phyloP scores from a whole-genome alignment of 2,113 vertebrate species.

The Stictonetta naevosa region DNA sequence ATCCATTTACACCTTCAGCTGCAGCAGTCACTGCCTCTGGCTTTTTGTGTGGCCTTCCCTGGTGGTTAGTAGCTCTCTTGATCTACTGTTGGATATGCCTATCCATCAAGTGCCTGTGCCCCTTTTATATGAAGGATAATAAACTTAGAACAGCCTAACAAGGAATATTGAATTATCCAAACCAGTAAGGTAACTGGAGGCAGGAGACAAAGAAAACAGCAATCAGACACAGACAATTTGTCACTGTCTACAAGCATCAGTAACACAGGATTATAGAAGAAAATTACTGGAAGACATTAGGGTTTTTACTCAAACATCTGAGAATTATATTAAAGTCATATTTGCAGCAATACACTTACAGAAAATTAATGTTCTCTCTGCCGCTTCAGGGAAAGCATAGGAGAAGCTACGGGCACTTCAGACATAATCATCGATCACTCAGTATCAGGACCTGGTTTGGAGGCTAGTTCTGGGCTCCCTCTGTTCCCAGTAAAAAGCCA shows the following conservation, averaged over 20 bases:
- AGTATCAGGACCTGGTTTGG: slow-evolving; percentile 10
- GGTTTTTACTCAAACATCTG: slow-evolving; percentile 64
- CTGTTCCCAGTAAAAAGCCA: slow-evolving; percentile 18
- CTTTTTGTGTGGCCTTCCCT: neutral
- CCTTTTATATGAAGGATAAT: slow-evolving; percentile 11
- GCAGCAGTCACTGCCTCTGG: neutral
- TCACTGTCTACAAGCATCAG: slow-evolving; percentile 43
- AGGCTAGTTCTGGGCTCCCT: slow-evolving; percentile 21
- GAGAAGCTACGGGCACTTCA: slow-evolving; percentile 40
- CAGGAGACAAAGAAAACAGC: neutral
- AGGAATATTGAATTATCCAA: slow-evolving; percentile 44
- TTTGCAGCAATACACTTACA: slow-evolving; percentile 66
- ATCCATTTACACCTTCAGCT: neutral
- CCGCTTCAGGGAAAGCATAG: slow-evolving; percentile 1
- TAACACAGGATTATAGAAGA: slow-evolving; percentile 45
- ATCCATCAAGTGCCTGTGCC: neutral
- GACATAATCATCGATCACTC: slow-evolving; percentile 57
- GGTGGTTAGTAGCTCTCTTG: neutral
- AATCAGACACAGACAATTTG: slow-evolving; percentile 8
- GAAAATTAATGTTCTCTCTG: slow-evolving; percentile 71
- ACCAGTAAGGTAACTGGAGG: slow-evolving; percentile 39
- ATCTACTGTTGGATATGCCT: neutral
- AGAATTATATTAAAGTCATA: slow-evolving; percentile 70
- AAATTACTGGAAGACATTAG: slow-evolving; percentile 57
- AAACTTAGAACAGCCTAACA: slow-evolving; percentile 46